These are phyloP conservation scores for Microhierax caerulescens DNA, from an alignment of 2,797 vertebrate genomes.

Conservation along the genomic window DNA sequence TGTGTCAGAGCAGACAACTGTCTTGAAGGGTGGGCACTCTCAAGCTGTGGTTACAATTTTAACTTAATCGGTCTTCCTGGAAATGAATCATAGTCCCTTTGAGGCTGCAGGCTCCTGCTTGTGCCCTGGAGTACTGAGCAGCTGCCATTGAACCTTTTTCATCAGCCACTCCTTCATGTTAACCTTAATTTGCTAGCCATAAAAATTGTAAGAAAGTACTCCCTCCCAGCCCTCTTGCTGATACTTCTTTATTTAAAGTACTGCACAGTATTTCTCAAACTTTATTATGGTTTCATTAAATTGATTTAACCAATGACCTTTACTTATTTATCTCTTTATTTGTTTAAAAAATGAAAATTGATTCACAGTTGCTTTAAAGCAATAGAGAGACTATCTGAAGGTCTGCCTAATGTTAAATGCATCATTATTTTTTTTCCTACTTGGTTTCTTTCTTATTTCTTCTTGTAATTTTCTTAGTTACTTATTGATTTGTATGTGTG, in stretches of 20 bases:
- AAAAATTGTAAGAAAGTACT: slow-evolving; percentile 34
- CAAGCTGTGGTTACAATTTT: slow-evolving; percentile 44
- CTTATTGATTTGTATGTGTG: background rate
- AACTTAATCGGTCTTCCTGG: slow-evolving; percentile 51
- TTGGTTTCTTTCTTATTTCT: background rate
- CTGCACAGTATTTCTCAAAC: slow-evolving; percentile 18
- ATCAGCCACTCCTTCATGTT: slow-evolving; percentile 32
- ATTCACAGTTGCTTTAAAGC: background rate
- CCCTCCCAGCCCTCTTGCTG: background rate
- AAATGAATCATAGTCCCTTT: slow-evolving; percentile 58
- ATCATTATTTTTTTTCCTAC: background rate
- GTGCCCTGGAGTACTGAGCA: background rate
- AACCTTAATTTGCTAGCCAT: slow-evolving; percentile 42
- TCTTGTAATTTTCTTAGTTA: background rate
- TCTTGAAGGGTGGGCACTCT: slow-evolving; percentile 41
- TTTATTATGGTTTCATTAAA: slow-evolving; percentile 39
- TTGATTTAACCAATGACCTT: slow-evolving; percentile 46
- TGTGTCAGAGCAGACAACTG: slow-evolving; percentile 54
- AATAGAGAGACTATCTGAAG: background rate
- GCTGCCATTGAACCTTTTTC: slow-evolving; percentile 62
- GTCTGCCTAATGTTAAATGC: background rate
- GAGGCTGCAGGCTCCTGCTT: slow-evolving; percentile 3
- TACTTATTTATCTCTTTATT: slow-evolving; percentile 20
- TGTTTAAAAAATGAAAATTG: background rate
- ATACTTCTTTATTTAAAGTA: slow-evolving; percentile 19